Percentiles rank a stretch among this genome's conserved stretches.
These are phyloP conservation scores for Acanthosepion esculentum DNA, from an alignment of 2,888 invertebrate genomes.

Conservation along the genomic window DNA sequence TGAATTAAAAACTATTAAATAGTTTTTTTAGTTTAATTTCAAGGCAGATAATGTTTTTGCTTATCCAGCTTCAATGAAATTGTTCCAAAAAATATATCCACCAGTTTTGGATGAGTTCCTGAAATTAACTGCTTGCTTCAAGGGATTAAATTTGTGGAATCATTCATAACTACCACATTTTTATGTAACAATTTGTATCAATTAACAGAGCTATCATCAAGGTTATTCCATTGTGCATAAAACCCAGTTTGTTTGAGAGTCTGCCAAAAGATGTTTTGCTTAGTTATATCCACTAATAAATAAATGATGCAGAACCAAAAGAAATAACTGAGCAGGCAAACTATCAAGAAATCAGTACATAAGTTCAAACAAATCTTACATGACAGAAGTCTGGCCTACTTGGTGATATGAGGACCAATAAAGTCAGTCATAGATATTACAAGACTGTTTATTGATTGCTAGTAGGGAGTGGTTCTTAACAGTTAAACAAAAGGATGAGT, in stretches of 20 bases:
- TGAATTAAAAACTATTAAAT: too few species aligned
- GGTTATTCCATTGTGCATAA: too few species aligned
- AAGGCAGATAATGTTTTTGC: too few species aligned
- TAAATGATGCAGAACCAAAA: neutral
- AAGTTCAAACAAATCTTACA: neutral
- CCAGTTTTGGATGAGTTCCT: too few species aligned
- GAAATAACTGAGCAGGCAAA: neutral
- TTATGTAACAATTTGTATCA: neutral
- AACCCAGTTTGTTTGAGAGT: neutral
- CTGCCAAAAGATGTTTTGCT: neutral
- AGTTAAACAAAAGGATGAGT: constrained; percentile 3
- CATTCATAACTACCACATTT: neutral
- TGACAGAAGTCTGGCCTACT: neutral
- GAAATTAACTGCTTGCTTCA: too few species aligned
- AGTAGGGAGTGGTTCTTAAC: neutral
- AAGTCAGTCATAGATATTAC: neutral
- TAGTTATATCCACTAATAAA: neutral
- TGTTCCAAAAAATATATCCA: too few species aligned
- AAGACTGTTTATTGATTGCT: constrained; percentile 13
- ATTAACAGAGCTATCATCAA: neutral
- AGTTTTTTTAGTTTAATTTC: too few species aligned
- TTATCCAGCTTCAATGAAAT: too few species aligned
- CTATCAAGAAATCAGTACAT: neutral
- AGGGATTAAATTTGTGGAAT: too few species aligned
- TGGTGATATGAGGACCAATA: neutral